Percentiles rank a stretch among this genome's conserved stretches.
Evolutionary conservation across 2,113 vertebrate genomes (phyloP).

Genomic region (Reinhardtius hippoglossoides): DNA sequence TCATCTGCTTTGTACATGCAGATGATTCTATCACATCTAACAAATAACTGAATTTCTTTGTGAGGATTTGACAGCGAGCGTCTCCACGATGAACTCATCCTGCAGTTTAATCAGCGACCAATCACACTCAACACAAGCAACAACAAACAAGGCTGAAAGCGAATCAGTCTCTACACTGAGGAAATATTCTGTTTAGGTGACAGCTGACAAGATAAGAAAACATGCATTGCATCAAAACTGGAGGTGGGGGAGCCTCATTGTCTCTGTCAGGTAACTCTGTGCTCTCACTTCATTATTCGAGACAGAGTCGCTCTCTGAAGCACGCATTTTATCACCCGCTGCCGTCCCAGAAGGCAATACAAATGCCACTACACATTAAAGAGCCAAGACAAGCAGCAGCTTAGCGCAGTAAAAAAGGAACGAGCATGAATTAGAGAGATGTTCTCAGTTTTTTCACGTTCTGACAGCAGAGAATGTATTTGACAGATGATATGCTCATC

Average conservation of each 20-base stretch:
- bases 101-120: neutral
- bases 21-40: no score
- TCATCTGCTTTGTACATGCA: no score
- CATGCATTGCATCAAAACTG: neutral
- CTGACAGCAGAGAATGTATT: neutral
- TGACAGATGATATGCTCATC: neutral
- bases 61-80: neutral
- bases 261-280: neutral
- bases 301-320: slow-evolving; percentile 6
- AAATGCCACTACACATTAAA: slow-evolving; percentile 2
- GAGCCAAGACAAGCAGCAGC: neutral
- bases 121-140: neutral
- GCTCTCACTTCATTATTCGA: slow-evolving; percentile 13
- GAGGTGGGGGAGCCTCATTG: neutral
- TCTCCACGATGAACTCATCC: neutral
- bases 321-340: neutral
- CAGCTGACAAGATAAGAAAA: neutral
- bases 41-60: neutral
- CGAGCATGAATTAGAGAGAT: neutral
- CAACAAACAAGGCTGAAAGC: neutral
- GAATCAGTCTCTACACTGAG: no score
- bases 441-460: neutral
- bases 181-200: neutral
- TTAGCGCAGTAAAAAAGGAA: neutral
- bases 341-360: neutral